phyloP scores from a whole-genome alignment of 1,140 invertebrate species.

The Lasioglossum baleicum region DNA sequence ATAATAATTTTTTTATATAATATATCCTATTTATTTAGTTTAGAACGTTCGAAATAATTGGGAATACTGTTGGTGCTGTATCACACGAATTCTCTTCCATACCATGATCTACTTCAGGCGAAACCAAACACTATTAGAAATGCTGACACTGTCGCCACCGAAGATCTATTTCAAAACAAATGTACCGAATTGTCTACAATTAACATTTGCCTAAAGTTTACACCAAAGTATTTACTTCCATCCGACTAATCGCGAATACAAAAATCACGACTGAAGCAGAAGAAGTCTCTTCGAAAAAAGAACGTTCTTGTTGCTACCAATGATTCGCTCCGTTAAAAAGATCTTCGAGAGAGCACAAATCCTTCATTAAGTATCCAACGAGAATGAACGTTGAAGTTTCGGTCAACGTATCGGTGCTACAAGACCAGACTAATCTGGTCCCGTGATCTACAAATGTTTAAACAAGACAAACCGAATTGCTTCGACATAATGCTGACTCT shows the following conservation, averaged over 20 bases:
- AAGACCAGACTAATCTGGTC: background rate
- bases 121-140: too few relatives aligned
- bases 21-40: too few relatives aligned
- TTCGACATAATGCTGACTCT: background rate
- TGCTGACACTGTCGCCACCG: too few relatives aligned
- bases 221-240: too few relatives aligned
- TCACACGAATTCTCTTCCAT: background rate
- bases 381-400: background rate
- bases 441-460: constrained; percentile 9
- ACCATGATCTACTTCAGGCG: too few relatives aligned
- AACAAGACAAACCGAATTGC: constrained; percentile 9
- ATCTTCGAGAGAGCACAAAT: constrained; percentile 16
- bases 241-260: background rate
- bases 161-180: too few relatives aligned
- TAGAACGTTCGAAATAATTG: too few relatives aligned
- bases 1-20: too few relatives aligned
- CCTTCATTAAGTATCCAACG: too few relatives aligned
- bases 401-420: constrained; percentile 9
- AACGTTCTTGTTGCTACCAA: background rate
- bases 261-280: background rate
- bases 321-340: background rate
- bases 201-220: too few relatives aligned
- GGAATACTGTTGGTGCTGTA: background rate
- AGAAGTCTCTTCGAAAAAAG: constrained; percentile 13
- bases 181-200: too few relatives aligned